Evolutionary conservation across 1,140 invertebrate species (phyloP).

Genomic region (Drosophila trapezifrons): DNA sequence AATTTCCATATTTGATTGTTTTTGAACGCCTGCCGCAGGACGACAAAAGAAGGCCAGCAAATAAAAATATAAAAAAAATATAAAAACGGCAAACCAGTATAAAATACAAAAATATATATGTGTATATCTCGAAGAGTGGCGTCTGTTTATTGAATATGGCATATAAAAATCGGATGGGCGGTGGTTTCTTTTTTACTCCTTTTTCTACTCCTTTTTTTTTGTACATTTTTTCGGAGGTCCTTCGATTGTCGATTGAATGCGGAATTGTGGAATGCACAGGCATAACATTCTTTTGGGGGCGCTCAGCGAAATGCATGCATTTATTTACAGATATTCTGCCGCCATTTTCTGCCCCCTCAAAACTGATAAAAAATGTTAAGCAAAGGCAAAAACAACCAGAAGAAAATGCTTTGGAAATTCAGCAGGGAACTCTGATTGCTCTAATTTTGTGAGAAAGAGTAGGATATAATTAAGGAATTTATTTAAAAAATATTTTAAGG

Average conservation of each 20-base stretch:
- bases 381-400: not conserved
- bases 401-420: no score
- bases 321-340: conserved; percentile 31
- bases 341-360: not conserved
- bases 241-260: conserved; percentile 45
- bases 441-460: not conserved
- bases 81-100: conserved; percentile 1
- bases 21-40: conserved; percentile 61
- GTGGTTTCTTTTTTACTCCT: not conserved
- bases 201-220: not conserved
- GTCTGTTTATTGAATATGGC: conserved; percentile 76
- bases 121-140: conserved; percentile 10
- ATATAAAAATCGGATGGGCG: conserved; percentile 60
- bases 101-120: conserved; percentile 17
- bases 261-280: conserved; percentile 21
- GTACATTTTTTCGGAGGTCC: no score
- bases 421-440: not conserved
- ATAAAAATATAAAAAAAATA: no score
- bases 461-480: no score
- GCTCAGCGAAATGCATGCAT: conserved; percentile 29
- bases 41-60: conserved; percentile 23
- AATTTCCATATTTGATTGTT: conserved; percentile 82
- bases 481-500: not conserved
- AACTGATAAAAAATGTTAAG: conserved; percentile 21
- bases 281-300: conserved; percentile 48